Conservation (phyloP, 1,140 invertebrate genomes). For the Hycleus cichorii region DNA sequence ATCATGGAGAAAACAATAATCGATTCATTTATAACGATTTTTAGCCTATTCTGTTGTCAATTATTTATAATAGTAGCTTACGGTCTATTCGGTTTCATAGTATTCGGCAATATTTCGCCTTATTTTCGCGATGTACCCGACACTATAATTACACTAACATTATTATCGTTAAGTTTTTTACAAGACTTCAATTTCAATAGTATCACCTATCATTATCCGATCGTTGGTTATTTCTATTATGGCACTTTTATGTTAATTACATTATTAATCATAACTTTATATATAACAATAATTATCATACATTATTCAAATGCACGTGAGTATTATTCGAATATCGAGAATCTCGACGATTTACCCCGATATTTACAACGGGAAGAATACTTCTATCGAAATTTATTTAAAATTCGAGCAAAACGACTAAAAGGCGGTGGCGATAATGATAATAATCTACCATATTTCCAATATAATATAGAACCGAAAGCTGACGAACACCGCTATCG, state of each 20-base stretch:
- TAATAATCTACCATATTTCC: neutral
- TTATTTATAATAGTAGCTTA: constrained; percentile 17
- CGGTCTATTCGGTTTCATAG: constrained; percentile 8
- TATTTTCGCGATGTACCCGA: constrained; percentile 15
- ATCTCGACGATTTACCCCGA: neutral
- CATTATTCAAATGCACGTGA: constrained; percentile 19
- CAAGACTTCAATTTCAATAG: constrained; percentile 7
- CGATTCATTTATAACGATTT: constrained; percentile 4
- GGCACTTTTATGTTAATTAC: constrained; percentile 17
- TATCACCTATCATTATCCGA: neutral
- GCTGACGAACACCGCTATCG: neutral
- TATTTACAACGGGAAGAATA: neutral
- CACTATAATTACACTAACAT: constrained; percentile 13
- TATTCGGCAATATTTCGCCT: constrained; percentile 17
- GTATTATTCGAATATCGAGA: constrained; percentile 12
- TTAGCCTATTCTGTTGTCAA: constrained; percentile 18
- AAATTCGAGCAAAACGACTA: neutral
- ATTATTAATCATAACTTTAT: constrained; percentile 18
- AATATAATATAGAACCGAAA: neutral
- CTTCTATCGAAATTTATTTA: neutral
- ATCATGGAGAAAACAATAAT: constrained; percentile 24
- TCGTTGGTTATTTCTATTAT: constrained; percentile 17
- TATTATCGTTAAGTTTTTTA: constrained; percentile 10
- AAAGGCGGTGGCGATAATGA: neutral
- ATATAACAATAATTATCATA: constrained; percentile 22